Base-by-base conservation (phyloP, 1,140 invertebrate genomes). In the Trichogramma pretiosum region DNA sequence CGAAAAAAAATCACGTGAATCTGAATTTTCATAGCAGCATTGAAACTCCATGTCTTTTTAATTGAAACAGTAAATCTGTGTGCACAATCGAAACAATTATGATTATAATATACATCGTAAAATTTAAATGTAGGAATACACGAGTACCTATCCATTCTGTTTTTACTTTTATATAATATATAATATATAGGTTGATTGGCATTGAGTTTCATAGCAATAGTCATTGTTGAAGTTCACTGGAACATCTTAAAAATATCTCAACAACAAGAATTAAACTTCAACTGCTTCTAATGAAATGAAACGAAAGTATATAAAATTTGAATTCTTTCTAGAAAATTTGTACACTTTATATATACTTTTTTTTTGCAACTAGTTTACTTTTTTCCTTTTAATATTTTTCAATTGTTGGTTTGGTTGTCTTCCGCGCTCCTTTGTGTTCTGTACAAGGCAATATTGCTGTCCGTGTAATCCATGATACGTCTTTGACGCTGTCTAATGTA, bases 401-500 rank as follows among this genome's bases (percentile, higher is more conserved):
- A 43, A 38, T 38, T 33, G 50, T 60, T 67, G 45, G 62, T 58
- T 42, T 63, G 66, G 46, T 61, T 67, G 47, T 59, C 62, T 33
- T 70, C 67, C 1, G 60, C 55, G 37, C 61, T 67, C 44, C 66
- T 59, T 53, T 68, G 63, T 47, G 63, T 61, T 57, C 58, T 63
- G 46, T 73, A 73, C 41, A 64, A 49, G 16, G 68, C 63, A 19
- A 73, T 58, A 50, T 77, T 77, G 24, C 58, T 78, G 56, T 92
- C 83, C 0, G 81, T 85, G 61, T 87, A 92, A 66, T 93, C 87
- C 24, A 90, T 73, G 56, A 93, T 89, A 63, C 83, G 85, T 50
- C 88, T 76, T 62, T 86, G 83, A 55, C 82, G 85, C 59, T 89
- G 84, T 52, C 88, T 77, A 5, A 88, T 81, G 55, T 88, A 88